Conservation (phyloP, 1,140 invertebrate species). For the Capitella teleta region DNA sequence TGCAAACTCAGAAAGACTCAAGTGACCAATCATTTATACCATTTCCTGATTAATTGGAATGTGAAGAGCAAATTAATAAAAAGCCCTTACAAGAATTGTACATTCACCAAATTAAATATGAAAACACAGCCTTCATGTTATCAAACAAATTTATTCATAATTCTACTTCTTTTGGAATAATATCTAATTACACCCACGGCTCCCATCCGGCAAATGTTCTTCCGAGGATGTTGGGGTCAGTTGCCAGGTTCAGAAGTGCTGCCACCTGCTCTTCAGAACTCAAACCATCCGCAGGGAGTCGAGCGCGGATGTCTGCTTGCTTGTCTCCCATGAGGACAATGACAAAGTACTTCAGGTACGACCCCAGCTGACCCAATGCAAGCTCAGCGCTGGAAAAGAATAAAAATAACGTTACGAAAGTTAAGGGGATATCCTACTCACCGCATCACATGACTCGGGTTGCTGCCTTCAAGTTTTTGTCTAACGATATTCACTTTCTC, state of each 20-base stretch:
- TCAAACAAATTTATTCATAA: too few relatives aligned
- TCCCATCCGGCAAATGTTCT: conserved; percentile 44
- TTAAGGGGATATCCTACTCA: conserved; percentile 11
- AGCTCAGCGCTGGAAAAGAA: conserved; percentile 44
- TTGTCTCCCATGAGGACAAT: conserved; percentile 31
- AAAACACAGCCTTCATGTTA: too few relatives aligned
- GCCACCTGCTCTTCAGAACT: conserved; percentile 42
- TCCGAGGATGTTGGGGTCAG: conserved; percentile 45
- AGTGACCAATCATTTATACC: too few relatives aligned
- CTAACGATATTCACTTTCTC: conserved; percentile 45
- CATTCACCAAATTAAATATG: too few relatives aligned
- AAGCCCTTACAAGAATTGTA: too few relatives aligned
- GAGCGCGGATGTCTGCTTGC: conserved; percentile 32
- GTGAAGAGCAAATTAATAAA: too few relatives aligned
- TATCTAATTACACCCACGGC: conserved; percentile 45
- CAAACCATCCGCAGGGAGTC: conserved; percentile 25
- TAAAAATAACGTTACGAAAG: background rate
- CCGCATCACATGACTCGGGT: conserved; percentile 50
- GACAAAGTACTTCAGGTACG: conserved; percentile 25
- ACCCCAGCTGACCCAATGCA: conserved; percentile 31
- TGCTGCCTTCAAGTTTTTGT: conserved; percentile 52
- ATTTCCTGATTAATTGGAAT: too few relatives aligned
- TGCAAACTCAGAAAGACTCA: too few relatives aligned
- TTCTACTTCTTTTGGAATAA: too few relatives aligned
- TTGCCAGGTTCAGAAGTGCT: conserved; percentile 45